Evolutionary conservation across 1,140 invertebrate genomes (phyloP), one percentile per base, ranked within the genome.

Genomic region (Oedothorax gibbosus): DNA sequence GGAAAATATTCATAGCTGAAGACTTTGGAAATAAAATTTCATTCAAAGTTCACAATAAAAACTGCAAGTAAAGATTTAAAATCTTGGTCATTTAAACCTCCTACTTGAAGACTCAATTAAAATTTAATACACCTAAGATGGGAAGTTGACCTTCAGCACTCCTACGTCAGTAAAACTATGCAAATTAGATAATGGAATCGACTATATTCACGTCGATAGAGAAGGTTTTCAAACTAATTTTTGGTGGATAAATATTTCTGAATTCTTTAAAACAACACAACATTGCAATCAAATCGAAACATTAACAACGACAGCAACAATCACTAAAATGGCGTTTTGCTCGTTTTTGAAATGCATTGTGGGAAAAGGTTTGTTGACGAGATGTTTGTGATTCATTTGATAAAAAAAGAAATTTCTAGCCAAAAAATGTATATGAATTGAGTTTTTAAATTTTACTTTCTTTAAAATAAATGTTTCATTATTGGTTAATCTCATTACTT

Each of bases 261-360:
- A 14, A 35, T 60, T 66, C 51, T 14, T 15, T 21, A 35, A 75
- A 21, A 66, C 15, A 20, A 84, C 72, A 73, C 72, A 84, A 73
- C 79, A 82, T 82, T 53, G 71, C 81, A 75, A 49, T 18, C 50
- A 35, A 66, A 49, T 15, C 49, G 53, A 56, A 68, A 84, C 81
- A 75, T 66, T 60, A 76, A 69, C 68, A 64, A 64, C 49, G 53
- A 71, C 50, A 75, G 60, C 68, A 75, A 76, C 72, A 84, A 57
- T 62, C 71, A 66, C 81, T 84, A 84, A 84, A 84, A 84, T 84
- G 81, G 81, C 81, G 81, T 64, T 84, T 64, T 49, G 35, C 72
- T 65, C 15, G 35, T 14, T 18, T 35, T 65, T 49, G 50, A 66
- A 71, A 56, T 84, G 81, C 71, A 84, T 84, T 60, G 66, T 84